Base-by-base conservation (phyloP, 2,888 invertebrate species). In the Eremobia ochroleuca region DNA sequence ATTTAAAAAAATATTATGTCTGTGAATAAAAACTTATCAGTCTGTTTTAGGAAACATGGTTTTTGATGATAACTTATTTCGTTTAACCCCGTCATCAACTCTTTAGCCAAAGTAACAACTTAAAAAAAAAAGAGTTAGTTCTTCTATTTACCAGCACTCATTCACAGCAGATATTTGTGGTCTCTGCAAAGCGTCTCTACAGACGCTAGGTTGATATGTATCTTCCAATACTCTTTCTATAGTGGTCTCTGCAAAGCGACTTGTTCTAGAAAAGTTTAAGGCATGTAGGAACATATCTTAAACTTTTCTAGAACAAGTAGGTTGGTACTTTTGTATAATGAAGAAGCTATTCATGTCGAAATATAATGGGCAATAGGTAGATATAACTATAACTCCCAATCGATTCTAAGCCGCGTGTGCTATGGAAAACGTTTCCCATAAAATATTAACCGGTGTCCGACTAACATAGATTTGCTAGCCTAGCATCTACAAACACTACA, bases 401-500 rank as follows among this genome's bases (percentile, higher is more conserved):
- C 90, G 89, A 90, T 90, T 71, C 18, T 43, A 8, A 37, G 40
- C 31, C 71, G 31, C 58, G 72, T 78, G 65, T 64, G 61, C 89
- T 90, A 91, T 92, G 87, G 92, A 91, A 91, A 92, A 87, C 86
- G 91, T 82, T 85, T 87, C 92, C 89, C 82, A 94, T 96, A 88
- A 94, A 95, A 93, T 95, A 96, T 96, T 94, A 88, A 95, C 82
- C 58, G 55, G 58, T 85, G 90, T 87, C 90, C 91, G 88, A 93
- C 92, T 94, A 91, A 92, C 94, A 93, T 90, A 91, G 83, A 91
- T 93, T 81, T 85, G 81, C 67, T 73, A 79, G 87, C 65, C 82
- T n/a, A n/a, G n/a, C n/a, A n/a, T n/a, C n/a, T n/a, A n/a, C n/a
- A n/a, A n/a, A n/a, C n/a, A n/a, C n/a, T n/a, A n/a, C n/a, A n/a